Conservation (phyloP, 1,140 invertebrate species). For the Drosophila paulistorum region DNA sequence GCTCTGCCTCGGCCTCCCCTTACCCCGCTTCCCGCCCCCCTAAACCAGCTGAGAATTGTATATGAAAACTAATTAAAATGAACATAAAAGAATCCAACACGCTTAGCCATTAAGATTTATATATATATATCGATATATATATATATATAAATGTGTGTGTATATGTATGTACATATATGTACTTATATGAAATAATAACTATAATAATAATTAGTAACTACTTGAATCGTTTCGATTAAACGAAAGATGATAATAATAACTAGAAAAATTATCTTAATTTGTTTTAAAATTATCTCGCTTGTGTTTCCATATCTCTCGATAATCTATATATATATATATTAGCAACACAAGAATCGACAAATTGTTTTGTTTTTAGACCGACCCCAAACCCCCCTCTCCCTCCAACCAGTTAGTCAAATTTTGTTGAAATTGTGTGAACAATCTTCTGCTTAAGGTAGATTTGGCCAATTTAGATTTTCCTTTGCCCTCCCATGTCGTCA, state of each 20-base stretch:
- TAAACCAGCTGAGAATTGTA: conserved; percentile 58
- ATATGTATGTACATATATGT: conserved; percentile 4
- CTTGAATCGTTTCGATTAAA: background rate
- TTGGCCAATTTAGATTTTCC: background rate
- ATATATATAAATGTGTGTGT: conserved; percentile 11
- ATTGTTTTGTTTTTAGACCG: background rate
- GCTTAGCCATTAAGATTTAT: conserved; percentile 8
- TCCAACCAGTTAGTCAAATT: conserved; percentile 56
- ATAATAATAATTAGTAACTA: background rate
- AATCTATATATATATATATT: conserved; percentile 42
- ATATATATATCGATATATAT: background rate
- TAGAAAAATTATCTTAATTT: conserved; percentile 72
- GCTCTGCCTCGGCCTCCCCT: background rate
- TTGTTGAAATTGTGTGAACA: conserved; percentile 39
- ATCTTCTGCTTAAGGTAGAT: conserved; percentile 47
- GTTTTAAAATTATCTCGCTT: conserved; percentile 25
- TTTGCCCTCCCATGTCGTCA: background rate
- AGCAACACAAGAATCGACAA: conserved; percentile 36
- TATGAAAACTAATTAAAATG: conserved; percentile 39
- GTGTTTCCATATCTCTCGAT: conserved; percentile 39
- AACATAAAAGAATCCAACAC: conserved; percentile 20
- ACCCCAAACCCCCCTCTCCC: background rate
- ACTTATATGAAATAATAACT: background rate
- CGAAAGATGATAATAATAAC: conserved; percentile 29
- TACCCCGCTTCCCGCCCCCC: background rate